phyloP scores from a whole-genome alignment of 2,113 vertebrate genomes.

The Lepisosteus oculatus region DNA sequence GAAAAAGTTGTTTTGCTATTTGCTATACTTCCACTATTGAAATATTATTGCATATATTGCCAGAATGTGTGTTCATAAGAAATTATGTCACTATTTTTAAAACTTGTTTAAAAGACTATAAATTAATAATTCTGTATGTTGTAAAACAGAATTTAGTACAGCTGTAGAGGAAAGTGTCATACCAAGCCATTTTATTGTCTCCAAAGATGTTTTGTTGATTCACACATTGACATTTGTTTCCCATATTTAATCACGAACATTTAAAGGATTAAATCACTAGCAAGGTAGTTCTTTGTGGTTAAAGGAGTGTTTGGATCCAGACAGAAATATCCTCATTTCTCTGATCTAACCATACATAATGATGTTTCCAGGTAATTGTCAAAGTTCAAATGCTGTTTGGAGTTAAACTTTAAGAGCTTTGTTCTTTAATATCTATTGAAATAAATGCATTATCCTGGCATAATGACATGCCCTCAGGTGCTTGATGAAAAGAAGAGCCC shows the following conservation, averaged over 20 bases:
- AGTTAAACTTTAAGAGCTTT: slow-evolving; percentile 23
- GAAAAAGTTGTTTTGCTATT: too few species aligned
- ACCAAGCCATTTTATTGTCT: not conserved
- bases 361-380: slow-evolving; percentile 23
- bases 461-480: not conserved
- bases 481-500: slow-evolving; percentile 9
- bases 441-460: slow-evolving; percentile 24
- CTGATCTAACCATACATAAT: slow-evolving; percentile 9
- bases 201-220: slow-evolving; percentile 18
- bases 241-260: not conserved
- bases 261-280: slow-evolving; percentile 12
- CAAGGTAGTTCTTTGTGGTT: slow-evolving; percentile 14
- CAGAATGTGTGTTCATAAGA: too few species aligned
- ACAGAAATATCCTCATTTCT: slow-evolving; percentile 2
- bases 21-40: too few species aligned
- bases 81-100: too few species aligned
- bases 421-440: slow-evolving; percentile 27
- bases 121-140: too few species aligned
- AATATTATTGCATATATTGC: too few species aligned
- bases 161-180: not conserved
- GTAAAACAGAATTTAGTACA: too few species aligned
- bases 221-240: not conserved
- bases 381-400: slow-evolving; percentile 9
- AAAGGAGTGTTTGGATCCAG: not conserved
- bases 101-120: too few species aligned